A percentile compares a stretch with the other conserved stretches of the same genome.
Conservation (phyloP, 1,140 invertebrate genomes). For the Trachymyrmex septentrionalis region DNA sequence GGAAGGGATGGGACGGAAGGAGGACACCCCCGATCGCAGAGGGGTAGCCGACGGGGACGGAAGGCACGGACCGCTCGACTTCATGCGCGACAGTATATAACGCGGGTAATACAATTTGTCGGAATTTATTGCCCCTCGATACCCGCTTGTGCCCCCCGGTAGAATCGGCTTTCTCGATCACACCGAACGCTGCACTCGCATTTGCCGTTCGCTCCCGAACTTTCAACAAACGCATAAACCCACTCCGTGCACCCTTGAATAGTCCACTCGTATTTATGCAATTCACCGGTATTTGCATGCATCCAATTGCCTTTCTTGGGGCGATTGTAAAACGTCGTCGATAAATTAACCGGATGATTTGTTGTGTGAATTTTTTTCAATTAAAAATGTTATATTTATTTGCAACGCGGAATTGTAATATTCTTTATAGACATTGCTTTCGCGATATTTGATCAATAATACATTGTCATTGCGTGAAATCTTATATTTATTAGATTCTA, state of each 20-base stretch:
- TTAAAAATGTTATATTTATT: constrained; percentile 18
- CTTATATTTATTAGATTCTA: constrained; percentile 1
- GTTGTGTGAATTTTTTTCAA: constrained; percentile 3
- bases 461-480: neutral
- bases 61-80: constrained; percentile 76
- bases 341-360: constrained; percentile 31
- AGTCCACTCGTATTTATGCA: constrained; percentile 28
- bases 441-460: neutral
- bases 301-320: neutral
- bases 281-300: constrained; percentile 50
- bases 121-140: constrained; percentile 80
- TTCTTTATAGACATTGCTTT: constrained; percentile 19
- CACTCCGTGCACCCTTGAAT: neutral
- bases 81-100: constrained; percentile 81
- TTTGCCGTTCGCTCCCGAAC: constrained; percentile 68
- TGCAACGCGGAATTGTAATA: neutral
- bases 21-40: constrained; percentile 10
- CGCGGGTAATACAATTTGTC: constrained; percentile 81
- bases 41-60: constrained; percentile 30
- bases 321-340: constrained; percentile 31
- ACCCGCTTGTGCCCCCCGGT: constrained; percentile 60
- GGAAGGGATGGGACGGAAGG: neutral
- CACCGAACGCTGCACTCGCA: constrained; percentile 51
- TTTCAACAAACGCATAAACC: constrained; percentile 67
- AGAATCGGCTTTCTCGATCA: constrained; percentile 78